Conservation (phyloP, 2,113 vertebrate genomes). For the Callopanchax toddi region DNA sequence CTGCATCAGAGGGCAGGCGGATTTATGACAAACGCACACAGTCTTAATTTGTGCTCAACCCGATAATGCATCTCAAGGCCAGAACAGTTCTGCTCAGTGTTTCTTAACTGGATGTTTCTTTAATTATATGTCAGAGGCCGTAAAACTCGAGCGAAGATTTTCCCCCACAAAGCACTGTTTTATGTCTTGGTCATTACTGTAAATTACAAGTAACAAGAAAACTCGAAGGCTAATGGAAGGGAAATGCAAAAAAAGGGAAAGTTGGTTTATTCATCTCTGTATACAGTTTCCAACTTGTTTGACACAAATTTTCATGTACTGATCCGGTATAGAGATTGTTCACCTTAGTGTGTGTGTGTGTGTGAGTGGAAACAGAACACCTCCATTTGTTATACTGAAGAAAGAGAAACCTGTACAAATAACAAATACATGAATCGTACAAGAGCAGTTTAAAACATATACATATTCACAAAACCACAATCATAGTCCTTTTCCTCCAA, state of each 20-base stretch:
- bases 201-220: constrained; percentile 67
- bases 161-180: constrained; percentile 59
- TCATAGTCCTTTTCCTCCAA: constrained; percentile 12
- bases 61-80: constrained; percentile 78
- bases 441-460: constrained; percentile 73
- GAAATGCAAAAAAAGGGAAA: constrained; percentile 63
- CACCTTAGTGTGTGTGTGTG: constrained; percentile 35
- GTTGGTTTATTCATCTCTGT: constrained; percentile 74
- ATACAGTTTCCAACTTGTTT: constrained; percentile 53
- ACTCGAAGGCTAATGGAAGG: constrained; percentile 32
- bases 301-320: constrained; percentile 3
- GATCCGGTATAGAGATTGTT: constrained; percentile 41
- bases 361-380: constrained; percentile 38
- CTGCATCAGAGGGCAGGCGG: constrained; percentile 64
- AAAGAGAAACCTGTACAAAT: constrained; percentile 73
- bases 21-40: constrained; percentile 80
- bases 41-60: constrained; percentile 78
- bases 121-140: constrained; percentile 88
- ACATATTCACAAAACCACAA: constrained; percentile 76
- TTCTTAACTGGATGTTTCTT: constrained; percentile 86
- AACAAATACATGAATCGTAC: constrained; percentile 64
- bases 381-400: constrained; percentile 36
- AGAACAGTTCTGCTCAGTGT: constrained; percentile 76
- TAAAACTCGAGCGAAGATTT: constrained; percentile 74
- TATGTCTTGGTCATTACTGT: constrained; percentile 63